Base-by-base conservation (phyloP, 1,140 invertebrate species). In the Lordiphosa collinella region DNA sequence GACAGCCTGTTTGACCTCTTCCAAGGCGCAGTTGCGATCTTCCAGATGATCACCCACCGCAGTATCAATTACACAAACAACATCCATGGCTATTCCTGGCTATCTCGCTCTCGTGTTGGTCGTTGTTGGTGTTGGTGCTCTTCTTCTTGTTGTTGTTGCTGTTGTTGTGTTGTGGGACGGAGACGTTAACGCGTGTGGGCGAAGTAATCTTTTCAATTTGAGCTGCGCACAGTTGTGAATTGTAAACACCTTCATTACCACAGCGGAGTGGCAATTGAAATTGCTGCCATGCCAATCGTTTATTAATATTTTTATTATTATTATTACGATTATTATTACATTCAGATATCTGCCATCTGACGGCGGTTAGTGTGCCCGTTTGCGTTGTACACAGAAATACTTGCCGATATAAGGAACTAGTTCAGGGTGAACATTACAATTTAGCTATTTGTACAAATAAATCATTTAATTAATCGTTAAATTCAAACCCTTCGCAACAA, bases 1-100 rank as follows among this genome's bases (percentile, higher is more conserved):
- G 68, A 96, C 96, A 25, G 95, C 95, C 87, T 94, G 92, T 73
- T 93, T 93, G 11, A 97, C 92, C 91, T 97, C 96, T 68, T 97
- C 96, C 18, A 95, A 91, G 12, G 95, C 95, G 89, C 92, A 93
- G 89, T 93, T 94, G 46, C 96, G 91, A 56, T 96, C 93, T 41
- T 90, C 87, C 48, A 95, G 89, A 89, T 94, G 91, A 65, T 94
- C 92, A 11, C 91, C 89, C 87, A 94, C 92, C 73, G 94, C 92
- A 18, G 96, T 90, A 90, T 98, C 96, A 66, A 98, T 92, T 44
- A 98, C 94, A 91, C 95, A 96, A 51, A 95, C 96, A 40, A 98
- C 95, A 89, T 97, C 96, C 95, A 98, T 97, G 62, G 91, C 92
- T 35, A 43, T 32, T 62, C 32, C 40, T 48, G 46, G 48, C 46